Evolutionary conservation across 1,140 invertebrate species (phyloP), one percentile per base, ranked within the genome.

Genomic region (Aradophagus sp.): DNA sequence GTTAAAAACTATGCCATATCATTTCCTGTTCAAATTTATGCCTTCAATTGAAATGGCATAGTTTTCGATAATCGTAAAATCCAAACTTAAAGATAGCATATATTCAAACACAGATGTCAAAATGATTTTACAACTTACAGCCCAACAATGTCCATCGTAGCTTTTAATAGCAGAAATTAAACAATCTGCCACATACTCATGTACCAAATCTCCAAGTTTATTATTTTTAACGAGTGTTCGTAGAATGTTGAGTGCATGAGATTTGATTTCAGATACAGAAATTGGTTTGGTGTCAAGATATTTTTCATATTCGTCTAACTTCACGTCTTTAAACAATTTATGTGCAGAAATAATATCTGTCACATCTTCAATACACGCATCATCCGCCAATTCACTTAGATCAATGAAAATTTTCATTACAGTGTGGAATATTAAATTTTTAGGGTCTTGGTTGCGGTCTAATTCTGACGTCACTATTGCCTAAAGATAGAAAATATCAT

Each of bases 201-300:
- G 88, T 0, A 94, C 89, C 55, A 89, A 81, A 53, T 95, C 93
- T 15, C 90, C 89, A 7, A 98, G 85, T 50, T 90, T 87, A 17
- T 90, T 89, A 81, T 96, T 91, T 42, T 91, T 88, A 74, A 91
- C 95, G 17, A 98, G 80, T 0, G 92, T 90, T 67, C 95, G 85
- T 36, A 98, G 84, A 48, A 97, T 93, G 85, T 98, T 97, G 53
- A 97, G 80, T 4, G 92, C 89, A 86, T 97, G 96, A 29, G 92
- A 91, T 76, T 92, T 88, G 0, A 87, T 85, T 77, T 88, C 89
- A 12, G 79, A 79, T n/a, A 80, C 41, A 27, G 29, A 69, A 23
- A 26, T 39, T 2, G 14, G 15, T n/a, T n/a, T n/a, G n/a, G n/a
- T n/a, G n/a, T n/a, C n/a, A n/a, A n/a, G n/a, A n/a, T n/a, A n/a